Base-by-base conservation (phyloP, 2,797 vertebrate genomes). In the Lepidocolaptes lacrymiger region DNA sequence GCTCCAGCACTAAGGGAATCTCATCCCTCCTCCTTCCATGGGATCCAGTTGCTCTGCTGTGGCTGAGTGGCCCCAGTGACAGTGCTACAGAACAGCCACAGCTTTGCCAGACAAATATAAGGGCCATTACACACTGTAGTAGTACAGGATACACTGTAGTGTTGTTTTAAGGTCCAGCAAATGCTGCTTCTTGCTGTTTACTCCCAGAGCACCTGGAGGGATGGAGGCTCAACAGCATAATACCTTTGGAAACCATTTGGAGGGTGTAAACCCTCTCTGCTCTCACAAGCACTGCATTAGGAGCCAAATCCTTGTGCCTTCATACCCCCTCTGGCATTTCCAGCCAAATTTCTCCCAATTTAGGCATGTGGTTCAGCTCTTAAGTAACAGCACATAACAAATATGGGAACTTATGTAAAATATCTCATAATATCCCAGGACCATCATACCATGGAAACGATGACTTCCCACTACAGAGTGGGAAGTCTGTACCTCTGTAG, bases 31-130 rank as follows among this genome's bases (percentile, higher is more conserved):
- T 73, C 48, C 52, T 32, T 49, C 16, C 23, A 16, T 17, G 49
- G 28, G 49, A 89, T 43, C 56, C 66, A 61, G 5, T 34, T 0
- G 11, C 49, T 6, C 21, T n/a, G 34, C 52, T 34, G 28, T 6
- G 4, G 54, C 63, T 75, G 49, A 76, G 27, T 0, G 0, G 36
- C 37, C 27, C 52, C 21, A 1, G 28, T 3, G n/a, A 16, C 7
- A 14, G 17, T 1, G 1, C 21, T 32, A 56, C 1, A 3, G n/a
- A 56, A 20, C 37, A 49, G 62, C 2, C 34, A 7, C 4, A 14
- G 68, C 44, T 56, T n/a, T 22, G 67, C 41, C 41, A 63, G 18
- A 17, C 8, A 21, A 18, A 18, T 43, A 26, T 39, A 69, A 83
- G 72, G 58, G 26, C 19, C 26, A 46, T 37, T 69, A 43, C 49